Conservation (phyloP, 2,797 vertebrate genomes). For the Hapalemur alaotrensis region DNA sequence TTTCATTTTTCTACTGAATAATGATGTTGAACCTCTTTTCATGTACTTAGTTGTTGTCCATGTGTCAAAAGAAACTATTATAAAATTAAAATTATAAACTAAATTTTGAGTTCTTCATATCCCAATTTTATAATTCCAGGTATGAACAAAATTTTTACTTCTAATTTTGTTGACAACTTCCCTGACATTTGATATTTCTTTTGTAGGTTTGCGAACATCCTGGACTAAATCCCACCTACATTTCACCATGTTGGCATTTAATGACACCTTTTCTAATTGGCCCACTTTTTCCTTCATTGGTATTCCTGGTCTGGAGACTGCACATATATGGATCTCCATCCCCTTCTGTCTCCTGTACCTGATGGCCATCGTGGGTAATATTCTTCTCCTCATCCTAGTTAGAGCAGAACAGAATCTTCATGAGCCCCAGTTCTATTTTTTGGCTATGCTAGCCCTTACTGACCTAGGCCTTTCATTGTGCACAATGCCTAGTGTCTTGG, state of each 20-base stretch:
- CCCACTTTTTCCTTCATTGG: constrained; percentile 66
- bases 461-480: constrained; percentile 64
- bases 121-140: background rate
- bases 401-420: constrained; percentile 58
- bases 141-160: background rate
- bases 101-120: background rate
- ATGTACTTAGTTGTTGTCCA: background rate
- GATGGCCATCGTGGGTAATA: constrained; percentile 40
- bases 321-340: constrained; percentile 69
- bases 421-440: constrained; percentile 66
- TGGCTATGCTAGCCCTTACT: constrained; percentile 57
- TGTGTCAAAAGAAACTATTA: background rate
- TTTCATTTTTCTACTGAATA: background rate
- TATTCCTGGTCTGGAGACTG: constrained; percentile 69
- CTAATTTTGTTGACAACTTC: background rate
- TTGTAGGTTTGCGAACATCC: background rate
- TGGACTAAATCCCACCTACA: too few species aligned
- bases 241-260: background rate
- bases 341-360: constrained; percentile 63
- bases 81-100: background rate
- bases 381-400: constrained; percentile 45
- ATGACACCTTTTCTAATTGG: background rate
- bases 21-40: background rate
- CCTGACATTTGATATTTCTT: background rate
- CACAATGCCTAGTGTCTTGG: constrained; percentile 66